phyloP scores from a whole-genome alignment of 2,888 invertebrate genomes.

The Acleris cristana region DNA sequence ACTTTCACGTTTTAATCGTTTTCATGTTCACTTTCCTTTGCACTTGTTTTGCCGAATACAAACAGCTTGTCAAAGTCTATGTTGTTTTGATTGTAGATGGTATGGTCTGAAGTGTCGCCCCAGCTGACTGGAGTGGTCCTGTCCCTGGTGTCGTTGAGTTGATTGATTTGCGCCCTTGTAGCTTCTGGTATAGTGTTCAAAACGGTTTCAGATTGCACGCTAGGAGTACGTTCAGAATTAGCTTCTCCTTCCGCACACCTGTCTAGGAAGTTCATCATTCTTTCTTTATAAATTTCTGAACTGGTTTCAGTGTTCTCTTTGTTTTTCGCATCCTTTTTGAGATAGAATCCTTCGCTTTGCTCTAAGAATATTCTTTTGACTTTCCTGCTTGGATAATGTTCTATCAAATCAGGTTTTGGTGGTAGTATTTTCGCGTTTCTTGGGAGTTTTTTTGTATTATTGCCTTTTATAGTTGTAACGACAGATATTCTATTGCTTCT shows the following conservation, averaged over 20 bases:
- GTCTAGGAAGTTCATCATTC: conserved; percentile 76
- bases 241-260: conserved; percentile 70
- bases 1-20: conserved; percentile 38
- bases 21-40: conserved; percentile 44
- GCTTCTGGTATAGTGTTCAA: conserved; percentile 67
- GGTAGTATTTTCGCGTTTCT: conserved; percentile 69
- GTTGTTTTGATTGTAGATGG: conserved; percentile 76
- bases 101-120: conserved; percentile 74
- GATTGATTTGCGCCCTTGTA: conserved; percentile 49
- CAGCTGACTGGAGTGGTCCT: conserved; percentile 67
- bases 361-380: conserved; percentile 79
- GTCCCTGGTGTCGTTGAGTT: conserved; percentile 39
- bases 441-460: conserved; percentile 67
- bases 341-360: conserved; percentile 71
- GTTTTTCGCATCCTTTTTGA: conserved; percentile 75
- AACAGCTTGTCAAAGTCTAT: conserved; percentile 75
- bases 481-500: conserved; percentile 80
- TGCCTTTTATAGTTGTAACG: conserved; percentile 82
- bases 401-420: conserved; percentile 81
- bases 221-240: conserved; percentile 64
- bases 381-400: conserved; percentile 81
- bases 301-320: conserved; percentile 71
- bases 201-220: conserved; percentile 62
- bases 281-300: conserved; percentile 75
- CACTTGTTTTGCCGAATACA: conserved; percentile 50